Evolutionary conservation across 2,113 vertebrate genomes (phyloP).

Genomic region (Oostethus manadensis): DNA sequence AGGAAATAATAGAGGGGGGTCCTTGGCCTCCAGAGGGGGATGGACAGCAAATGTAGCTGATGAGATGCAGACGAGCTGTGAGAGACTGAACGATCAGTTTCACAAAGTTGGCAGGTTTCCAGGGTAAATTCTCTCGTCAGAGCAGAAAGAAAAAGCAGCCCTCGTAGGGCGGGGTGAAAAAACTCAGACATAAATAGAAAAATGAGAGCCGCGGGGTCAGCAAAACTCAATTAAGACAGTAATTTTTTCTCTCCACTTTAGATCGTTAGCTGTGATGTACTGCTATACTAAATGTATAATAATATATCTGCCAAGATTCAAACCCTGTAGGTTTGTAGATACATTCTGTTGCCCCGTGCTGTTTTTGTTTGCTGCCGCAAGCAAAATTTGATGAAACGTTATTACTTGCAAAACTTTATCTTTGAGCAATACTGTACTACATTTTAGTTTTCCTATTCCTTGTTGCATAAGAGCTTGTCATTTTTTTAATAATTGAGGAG

Average conservation of each 20-base stretch:
- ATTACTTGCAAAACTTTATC: background rate
- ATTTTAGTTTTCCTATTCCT: background rate
- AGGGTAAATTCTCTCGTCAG: conserved; percentile 43
- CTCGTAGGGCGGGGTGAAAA: conserved; percentile 19
- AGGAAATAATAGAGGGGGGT: conserved; percentile 66
- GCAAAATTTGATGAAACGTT: no score
- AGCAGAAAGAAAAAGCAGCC: conserved; percentile 41
- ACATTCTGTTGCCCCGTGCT: background rate
- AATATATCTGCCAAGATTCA: background rate
- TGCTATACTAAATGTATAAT: background rate
- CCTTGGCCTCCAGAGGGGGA: conserved; percentile 39
- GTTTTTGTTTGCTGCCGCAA: no score
- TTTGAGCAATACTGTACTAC: background rate
- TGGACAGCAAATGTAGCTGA: conserved; percentile 27
- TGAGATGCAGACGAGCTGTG: conserved; percentile 59
- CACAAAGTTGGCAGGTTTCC: conserved; percentile 58
- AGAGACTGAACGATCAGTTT: conserved; percentile 64
- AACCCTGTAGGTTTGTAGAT: background rate
- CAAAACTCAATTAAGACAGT: conserved; percentile 33
- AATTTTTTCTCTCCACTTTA: conserved; percentile 15
- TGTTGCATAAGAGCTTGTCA: background rate
- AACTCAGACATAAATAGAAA: conserved; percentile 47
- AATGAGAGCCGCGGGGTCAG: conserved; percentile 29
- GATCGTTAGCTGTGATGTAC: conserved; percentile 10
- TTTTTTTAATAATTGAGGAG: background rate